A percentile compares a stretch with the other conserved stretches of the same genome.
Evolutionary conservation across 2,797 vertebrate genomes (phyloP).

Genomic region (Clarias laeviceps): DNA sequence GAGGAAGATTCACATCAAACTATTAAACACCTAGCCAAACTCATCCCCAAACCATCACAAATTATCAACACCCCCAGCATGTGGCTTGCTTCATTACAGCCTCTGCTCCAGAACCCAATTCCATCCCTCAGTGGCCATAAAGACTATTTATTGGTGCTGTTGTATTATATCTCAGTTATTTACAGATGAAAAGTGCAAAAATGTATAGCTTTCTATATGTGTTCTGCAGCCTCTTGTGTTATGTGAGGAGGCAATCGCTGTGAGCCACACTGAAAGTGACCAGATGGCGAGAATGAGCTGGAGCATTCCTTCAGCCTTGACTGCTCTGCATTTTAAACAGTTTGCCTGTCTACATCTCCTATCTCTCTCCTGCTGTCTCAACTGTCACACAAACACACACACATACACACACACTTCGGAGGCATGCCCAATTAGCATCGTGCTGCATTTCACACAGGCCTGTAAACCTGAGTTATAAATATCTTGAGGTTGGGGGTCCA

Average conservation of each 20-base stretch:
- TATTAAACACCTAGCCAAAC: conserved; percentile 32
- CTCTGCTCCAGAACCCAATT: conserved; percentile 47
- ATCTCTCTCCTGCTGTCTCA: conserved; percentile 30
- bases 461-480: conserved; percentile 58
- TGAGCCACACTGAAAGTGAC: conserved; percentile 61
- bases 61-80: conserved; percentile 32
- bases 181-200: conserved; percentile 39
- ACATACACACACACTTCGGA: conserved; percentile 5
- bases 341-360: conserved; percentile 53
- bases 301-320: conserved; percentile 66
- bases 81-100: conserved; percentile 21
- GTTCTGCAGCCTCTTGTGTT: conserved; percentile 20
- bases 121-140: conserved; percentile 41
- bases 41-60: conserved; percentile 34
- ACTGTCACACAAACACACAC: conserved; percentile 31
- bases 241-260: conserved; percentile 46
- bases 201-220: conserved; percentile 23
- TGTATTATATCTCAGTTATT: conserved; percentile 40
- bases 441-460: conserved; percentile 55
- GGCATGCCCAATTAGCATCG: conserved; percentile 55
- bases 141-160: conserved; percentile 27
- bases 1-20: conserved; percentile 35
- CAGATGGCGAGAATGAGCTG: conserved; percentile 55
- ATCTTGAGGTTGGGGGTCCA: conserved; percentile 49
- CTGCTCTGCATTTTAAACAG: conserved; percentile 74